Conservation (phyloP, 2,797 vertebrate genomes). For the Bucorvus abyssinicus region DNA sequence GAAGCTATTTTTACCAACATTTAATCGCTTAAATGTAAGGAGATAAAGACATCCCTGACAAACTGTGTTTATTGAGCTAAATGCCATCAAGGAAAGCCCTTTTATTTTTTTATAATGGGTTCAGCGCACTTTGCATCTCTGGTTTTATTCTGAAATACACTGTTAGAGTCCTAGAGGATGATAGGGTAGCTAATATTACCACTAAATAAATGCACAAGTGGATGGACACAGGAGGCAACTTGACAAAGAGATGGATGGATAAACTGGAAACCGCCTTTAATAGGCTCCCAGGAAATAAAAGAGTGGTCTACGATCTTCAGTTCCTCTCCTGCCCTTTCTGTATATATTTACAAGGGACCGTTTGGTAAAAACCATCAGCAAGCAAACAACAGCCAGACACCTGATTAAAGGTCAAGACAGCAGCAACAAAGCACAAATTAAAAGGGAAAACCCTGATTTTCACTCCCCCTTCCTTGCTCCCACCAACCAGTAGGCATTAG, state of each 20-base stretch:
- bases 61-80: constrained; percentile 75
- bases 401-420: constrained; percentile 47
- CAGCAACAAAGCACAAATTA: constrained; percentile 37
- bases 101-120: constrained; percentile 50
- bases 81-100: constrained; percentile 65
- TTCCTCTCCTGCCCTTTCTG: constrained; percentile 46
- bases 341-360: constrained; percentile 49
- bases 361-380: constrained; percentile 38
- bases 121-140: constrained; percentile 41
- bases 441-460: constrained; percentile 7
- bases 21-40: constrained; percentile 75
- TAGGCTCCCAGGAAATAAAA: constrained; percentile 49
- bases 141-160: constrained; percentile 53
- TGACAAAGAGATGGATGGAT: constrained; percentile 43
- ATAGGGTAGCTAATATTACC: constrained; percentile 31
- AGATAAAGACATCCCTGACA: constrained; percentile 74
- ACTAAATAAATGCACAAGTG: constrained; percentile 46
- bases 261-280: constrained; percentile 31
- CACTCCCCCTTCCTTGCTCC: neutral
- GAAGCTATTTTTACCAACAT: constrained; percentile 74
- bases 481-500: neutral
- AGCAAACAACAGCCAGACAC: constrained; percentile 39
- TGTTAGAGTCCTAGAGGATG: constrained; percentile 46
- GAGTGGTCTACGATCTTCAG: constrained; percentile 26
- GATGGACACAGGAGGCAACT: constrained; percentile 54